Conservation (phyloP, 1,140 invertebrate species). For the Bombus affinis region DNA sequence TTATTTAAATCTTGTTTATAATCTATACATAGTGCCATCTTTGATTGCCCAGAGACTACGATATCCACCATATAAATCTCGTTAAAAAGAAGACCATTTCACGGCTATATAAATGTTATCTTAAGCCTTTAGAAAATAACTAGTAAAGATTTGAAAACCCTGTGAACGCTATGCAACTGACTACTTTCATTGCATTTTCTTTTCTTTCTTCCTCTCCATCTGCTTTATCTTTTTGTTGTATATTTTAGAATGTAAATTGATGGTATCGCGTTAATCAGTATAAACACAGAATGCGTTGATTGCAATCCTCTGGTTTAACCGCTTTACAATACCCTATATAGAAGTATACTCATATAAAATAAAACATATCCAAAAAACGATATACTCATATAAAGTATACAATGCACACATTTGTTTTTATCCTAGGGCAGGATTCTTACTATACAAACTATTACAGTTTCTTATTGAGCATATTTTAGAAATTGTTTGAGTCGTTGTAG, state of each 20-base stretch:
- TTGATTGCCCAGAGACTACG: conserved; percentile 67
- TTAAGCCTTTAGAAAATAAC: conserved; percentile 68
- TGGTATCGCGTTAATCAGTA: conserved; percentile 50
- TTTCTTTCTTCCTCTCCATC: conserved; percentile 1
- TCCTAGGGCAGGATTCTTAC: conserved; percentile 75
- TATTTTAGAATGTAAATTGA: conserved; percentile 64
- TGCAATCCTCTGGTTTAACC: conserved; percentile 40
- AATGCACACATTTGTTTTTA: conserved; percentile 69
- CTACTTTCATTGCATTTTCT: conserved; percentile 61
- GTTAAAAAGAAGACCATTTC: conserved; percentile 64
- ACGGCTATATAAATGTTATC: conserved; percentile 60
- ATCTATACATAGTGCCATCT: conserved; percentile 64
- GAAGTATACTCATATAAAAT: conserved; percentile 76
- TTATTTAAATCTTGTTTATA: conserved; percentile 56
- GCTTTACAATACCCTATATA: conserved; percentile 71
- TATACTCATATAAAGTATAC: conserved; percentile 76
- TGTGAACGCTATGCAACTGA: conserved; percentile 68
- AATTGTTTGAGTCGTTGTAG: conserved; percentile 80
- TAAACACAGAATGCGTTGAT: conserved; percentile 56
- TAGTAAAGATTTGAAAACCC: conserved; percentile 68
- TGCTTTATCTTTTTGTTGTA: conserved; percentile 52
- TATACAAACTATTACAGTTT: conserved; percentile 78
- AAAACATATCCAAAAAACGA: conserved; percentile 76
- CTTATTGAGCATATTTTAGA: conserved; percentile 81
- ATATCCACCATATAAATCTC: conserved; percentile 56